Evolutionary conservation across 2,888 invertebrate species (phyloP), one percentile per base, ranked within the genome.

Genomic region (Physocephala rufipes): DNA sequence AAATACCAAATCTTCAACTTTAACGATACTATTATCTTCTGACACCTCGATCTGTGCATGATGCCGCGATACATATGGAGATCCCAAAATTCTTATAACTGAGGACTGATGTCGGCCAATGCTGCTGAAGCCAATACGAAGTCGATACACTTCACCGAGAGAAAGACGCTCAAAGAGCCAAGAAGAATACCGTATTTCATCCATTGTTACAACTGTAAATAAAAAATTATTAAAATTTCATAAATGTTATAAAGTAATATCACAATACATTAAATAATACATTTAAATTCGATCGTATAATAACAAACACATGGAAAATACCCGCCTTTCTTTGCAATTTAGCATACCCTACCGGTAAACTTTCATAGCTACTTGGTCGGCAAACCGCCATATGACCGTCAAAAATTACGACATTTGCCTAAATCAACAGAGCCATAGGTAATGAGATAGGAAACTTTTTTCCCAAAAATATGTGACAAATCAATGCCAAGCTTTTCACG

Each of bases 31-130:
- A 15, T 76, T 72, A 2, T 76, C 72, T 0, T 71, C 68, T 3
- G 61, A 64, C 0, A 85, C 78, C 13, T 68, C 67, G 12, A 85
- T 73, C 16, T 80, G 76, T 0, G 80, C 83, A 74, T 85, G 85
- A 16, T 74, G 71, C 1, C 85, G 74, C 0, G 85, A 85, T 0
- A 82, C 74, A 70, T 70, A 84, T 0, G 74, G 69, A 5, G 77
- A 75, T 26, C 80, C 81, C 0, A 45, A 28, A 4, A 81, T 61
- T 0, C 74, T 67, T 24, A 79, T 74, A 1, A 59, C 74, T 53
- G 80, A 79, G 4, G 71, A 49, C 0, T 76, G 63, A 63, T 80
- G 79, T 0, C 85, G 76, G 0, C 85, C 85, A 2, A 85, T 71
- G 1, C 74, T 74, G 1, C 78, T 82, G 0, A 74, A 68, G 5